These are phyloP conservation scores for Ganaspis sp. DNA, from an alignment of 1,140 invertebrate genomes.

Conservation along the genomic window DNA sequence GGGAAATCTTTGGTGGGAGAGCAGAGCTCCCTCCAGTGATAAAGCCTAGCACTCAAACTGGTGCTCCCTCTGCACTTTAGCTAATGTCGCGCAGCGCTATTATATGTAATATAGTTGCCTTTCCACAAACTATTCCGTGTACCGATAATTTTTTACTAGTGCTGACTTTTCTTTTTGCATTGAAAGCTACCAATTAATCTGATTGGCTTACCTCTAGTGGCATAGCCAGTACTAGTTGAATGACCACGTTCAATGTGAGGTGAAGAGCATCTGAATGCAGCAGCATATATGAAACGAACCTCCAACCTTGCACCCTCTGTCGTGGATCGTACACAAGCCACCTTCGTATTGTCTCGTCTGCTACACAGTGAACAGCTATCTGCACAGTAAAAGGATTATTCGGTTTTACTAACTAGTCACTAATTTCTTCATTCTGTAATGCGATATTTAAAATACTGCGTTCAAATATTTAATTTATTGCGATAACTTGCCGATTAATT, in stretches of 20 bases:
- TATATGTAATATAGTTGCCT: too few species aligned
- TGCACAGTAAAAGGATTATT: conserved; percentile 50
- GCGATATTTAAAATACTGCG: too few species aligned
- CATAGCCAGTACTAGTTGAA: conserved; percentile 83
- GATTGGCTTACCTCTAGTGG: conserved; percentile 77
- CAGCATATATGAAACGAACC: conserved; percentile 89
- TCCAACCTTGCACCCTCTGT: conserved; percentile 84
- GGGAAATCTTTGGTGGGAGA: too few species aligned
- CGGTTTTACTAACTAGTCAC: too few species aligned
- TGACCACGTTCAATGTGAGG: conserved; percentile 79
- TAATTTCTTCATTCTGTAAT: too few species aligned
- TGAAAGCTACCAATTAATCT: conserved; percentile 56
- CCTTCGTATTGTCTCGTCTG: conserved; percentile 72
- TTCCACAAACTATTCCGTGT: too few species aligned
- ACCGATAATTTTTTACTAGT: background rate
- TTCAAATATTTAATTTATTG: too few species aligned
- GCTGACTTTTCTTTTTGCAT: background rate
- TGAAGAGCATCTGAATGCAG: conserved; percentile 85
- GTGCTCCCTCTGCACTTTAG: too few species aligned
- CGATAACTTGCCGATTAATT: too few species aligned
- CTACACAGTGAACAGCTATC: conserved; percentile 76
- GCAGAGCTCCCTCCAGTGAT: too few species aligned
- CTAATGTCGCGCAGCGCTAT: too few species aligned
- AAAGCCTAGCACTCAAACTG: too few species aligned
- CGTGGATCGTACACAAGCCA: conserved; percentile 84